Conservation (phyloP, 2,888 invertebrate genomes). For the Agrotis puta region DNA sequence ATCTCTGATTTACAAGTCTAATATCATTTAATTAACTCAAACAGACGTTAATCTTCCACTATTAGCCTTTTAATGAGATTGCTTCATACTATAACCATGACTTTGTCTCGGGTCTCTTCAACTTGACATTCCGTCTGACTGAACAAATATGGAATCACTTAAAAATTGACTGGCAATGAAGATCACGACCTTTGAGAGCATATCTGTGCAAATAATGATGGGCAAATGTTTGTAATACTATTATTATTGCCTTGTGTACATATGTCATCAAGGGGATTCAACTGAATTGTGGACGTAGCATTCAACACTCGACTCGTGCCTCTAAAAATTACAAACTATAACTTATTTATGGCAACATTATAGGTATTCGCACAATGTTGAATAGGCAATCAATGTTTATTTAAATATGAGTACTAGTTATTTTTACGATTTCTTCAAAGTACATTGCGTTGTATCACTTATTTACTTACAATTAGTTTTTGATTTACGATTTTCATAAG, state of each 20-base stretch:
- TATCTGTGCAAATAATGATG: constrained; percentile 76
- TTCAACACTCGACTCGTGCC: constrained; percentile 15
- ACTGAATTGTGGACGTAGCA: constrained; percentile 36
- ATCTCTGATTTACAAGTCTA: not conserved
- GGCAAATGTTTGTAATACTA: constrained; percentile 77
- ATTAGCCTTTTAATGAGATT: constrained; percentile 39
- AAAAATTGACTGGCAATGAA: constrained; percentile 77
- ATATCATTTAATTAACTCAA: constrained; percentile 6
- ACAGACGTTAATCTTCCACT: constrained; percentile 12
- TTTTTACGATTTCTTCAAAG: not conserved
- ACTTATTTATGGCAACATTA: constrained; percentile 20
- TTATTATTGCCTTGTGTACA: constrained; percentile 51
- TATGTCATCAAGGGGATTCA: constrained; percentile 50
- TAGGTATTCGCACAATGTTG: not conserved
- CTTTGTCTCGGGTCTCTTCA: constrained; percentile 69
- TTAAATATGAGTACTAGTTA: not conserved
- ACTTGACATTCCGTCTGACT: constrained; percentile 76
- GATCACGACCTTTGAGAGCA: constrained; percentile 79
- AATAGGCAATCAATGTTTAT: not conserved
- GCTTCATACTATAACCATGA: constrained; percentile 63
- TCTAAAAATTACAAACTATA: constrained; percentile 20
- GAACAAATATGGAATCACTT: constrained; percentile 76
- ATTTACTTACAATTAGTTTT: no score
- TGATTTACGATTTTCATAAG: no score
- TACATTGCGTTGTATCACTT: no score